Base-by-base conservation (phyloP, 2,888 invertebrate species). In the Junonia oenone region DNA sequence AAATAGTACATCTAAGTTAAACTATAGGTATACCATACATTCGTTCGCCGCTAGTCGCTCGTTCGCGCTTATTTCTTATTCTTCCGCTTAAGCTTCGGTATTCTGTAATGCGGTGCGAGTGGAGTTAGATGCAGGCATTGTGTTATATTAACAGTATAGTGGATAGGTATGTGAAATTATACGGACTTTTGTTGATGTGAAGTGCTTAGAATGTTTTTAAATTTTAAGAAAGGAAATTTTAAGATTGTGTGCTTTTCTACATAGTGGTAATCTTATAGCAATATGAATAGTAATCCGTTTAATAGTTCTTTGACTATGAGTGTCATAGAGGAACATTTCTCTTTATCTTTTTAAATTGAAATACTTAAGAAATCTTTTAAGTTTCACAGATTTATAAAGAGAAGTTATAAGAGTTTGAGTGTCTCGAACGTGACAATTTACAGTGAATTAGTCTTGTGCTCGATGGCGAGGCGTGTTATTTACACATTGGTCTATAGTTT, bases 21-120 rank as follows among this genome's bases (percentile, higher is more conserved):
- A 46, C 54, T 61, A 56, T 63, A n/a, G n/a, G n/a, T n/a, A 57
- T 63, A 63, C 85, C 84, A 80, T 88, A 88, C 87, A 82, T 83
- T 70, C 70, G 80, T 73, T 76, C 73, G 76, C 71, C 69, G 76
- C 73, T 83, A 81, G 84, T 76, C 81, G 82, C 71, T 77, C 78
- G 80, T 76, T 83, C 43, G 40, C 22, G 43, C 5, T 43, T 43
- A 43, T 43, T 43, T 43, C 43, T 43, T 43, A 26, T 43, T 86
- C 82, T 85, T 89, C 83, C 80, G 72, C 78, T 87, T 90, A 71
- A 87, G 76, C 79, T 89, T 90, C 79, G 90, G 90, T 72, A 90
- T 90, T 78, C 90, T 90, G 90, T 60, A 87, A 88, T 75, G 78
- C 73, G 78, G 81, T 86, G 89, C 85, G 69, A 59, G 86, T 83